A percentile compares a stretch with the other conserved stretches of the same genome.
These are phyloP conservation scores for Phymorhynchus buccinoides DNA, from an alignment of 1,140 invertebrate genomes.

Conservation along the genomic window DNA sequence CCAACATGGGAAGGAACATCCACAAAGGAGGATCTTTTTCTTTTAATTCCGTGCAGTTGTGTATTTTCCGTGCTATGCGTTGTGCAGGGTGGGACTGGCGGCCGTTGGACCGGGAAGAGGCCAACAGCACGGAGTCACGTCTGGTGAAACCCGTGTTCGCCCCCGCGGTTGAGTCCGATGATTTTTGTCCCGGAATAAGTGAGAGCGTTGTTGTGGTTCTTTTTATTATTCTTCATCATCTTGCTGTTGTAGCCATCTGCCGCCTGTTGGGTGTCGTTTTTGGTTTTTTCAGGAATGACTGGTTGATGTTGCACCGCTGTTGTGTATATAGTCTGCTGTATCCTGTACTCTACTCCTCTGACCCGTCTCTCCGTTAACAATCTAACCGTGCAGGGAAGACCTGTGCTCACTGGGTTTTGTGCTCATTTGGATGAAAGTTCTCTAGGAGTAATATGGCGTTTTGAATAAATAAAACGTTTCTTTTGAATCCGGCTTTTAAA, in stretches of 20 bases:
- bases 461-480: no score
- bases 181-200: constrained; percentile 70
- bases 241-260: neutral
- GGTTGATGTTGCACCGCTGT: neutral
- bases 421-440: neutral
- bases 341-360: neutral
- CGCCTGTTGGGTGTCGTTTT: neutral
- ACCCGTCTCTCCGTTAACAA: neutral
- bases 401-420: neutral
- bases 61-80: no score
- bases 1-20: no score
- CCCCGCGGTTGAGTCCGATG: constrained; percentile 61
- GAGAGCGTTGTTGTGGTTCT: constrained; percentile 46
- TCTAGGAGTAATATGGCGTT: neutral
- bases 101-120: constrained; percentile 57
- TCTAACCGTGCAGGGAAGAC: neutral
- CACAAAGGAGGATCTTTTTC: no score
- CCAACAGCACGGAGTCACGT: constrained; percentile 51
- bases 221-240: constrained; percentile 40
- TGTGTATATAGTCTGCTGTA: constrained; percentile 8
- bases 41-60: no score
- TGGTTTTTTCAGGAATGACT: neutral
- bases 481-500: neutral
- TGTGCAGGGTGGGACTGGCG: constrained; percentile 70
- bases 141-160: constrained; percentile 66